A percentile compares a stretch with the other conserved stretches of the same genome.
Evolutionary conservation across 2,113 vertebrate species (phyloP).

Genomic region (Cisticola juncidis): DNA sequence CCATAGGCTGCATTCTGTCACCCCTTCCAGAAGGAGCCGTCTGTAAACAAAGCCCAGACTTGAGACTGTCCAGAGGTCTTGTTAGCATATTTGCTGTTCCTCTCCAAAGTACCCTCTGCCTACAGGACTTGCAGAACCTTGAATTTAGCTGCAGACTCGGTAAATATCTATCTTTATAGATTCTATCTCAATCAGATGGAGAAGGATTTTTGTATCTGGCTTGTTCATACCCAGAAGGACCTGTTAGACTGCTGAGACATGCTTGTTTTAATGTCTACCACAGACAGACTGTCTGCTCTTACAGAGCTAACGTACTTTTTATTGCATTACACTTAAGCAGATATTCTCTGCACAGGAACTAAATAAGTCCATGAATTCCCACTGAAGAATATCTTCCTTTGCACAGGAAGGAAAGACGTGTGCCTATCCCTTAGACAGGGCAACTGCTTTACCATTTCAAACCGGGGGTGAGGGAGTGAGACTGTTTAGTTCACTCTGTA

Average conservation of each 20-base stretch:
- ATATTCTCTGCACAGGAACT: slow-evolving; percentile 3
- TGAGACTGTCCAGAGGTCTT: background rate
- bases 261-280: background rate
- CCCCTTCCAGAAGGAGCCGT: background rate
- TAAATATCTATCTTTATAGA: background rate
- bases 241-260: background rate
- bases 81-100: background rate
- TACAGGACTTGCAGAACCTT: background rate
- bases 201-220: background rate
- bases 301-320: background rate
- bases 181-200: background rate
- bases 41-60: background rate
- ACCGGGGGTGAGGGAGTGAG: background rate
- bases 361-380: background rate
- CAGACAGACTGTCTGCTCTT: slow-evolving; percentile 29
- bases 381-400: background rate
- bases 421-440: background rate
- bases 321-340: slow-evolving; percentile 34
- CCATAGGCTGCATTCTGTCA: background rate
- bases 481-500: background rate
- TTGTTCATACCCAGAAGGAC: background rate
- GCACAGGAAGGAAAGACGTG: background rate
- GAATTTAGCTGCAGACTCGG: background rate
- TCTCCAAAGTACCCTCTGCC: background rate
- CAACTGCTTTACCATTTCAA: slow-evolving; percentile 13